Conservation (phyloP, 2,113 vertebrate genomes). For the Salvator merianae region DNA sequence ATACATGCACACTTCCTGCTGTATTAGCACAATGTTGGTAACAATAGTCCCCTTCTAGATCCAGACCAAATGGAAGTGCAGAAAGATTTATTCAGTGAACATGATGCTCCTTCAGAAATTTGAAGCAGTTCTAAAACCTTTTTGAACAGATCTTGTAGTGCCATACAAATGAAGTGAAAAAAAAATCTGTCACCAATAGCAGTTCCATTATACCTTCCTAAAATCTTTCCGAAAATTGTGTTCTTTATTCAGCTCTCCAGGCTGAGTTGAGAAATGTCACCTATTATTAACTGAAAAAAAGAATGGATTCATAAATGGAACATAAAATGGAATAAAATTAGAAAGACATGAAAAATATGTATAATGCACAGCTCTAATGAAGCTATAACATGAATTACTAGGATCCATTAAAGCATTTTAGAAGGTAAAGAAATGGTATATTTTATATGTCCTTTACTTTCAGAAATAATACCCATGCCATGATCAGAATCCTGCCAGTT, state of each 20-base stretch:
- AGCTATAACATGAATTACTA: constrained; percentile 8
- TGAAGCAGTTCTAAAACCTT: background rate
- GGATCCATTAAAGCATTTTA: background rate
- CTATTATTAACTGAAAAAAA: constrained; percentile 57
- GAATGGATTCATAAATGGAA: constrained; percentile 23
- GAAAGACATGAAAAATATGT: background rate
- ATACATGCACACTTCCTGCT: too few species aligned
- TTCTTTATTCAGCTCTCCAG: background rate
- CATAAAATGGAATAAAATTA: constrained; percentile 16
- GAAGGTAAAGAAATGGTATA: background rate
- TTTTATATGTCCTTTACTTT: background rate
- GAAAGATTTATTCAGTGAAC: background rate
- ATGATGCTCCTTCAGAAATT: background rate
- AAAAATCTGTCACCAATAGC: background rate
- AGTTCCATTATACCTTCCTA: background rate
- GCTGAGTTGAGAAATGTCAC: background rate
- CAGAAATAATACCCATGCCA: background rate
- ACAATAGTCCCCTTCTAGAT: too few species aligned
- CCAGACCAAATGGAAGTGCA: too few species aligned
- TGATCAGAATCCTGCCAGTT: background rate
- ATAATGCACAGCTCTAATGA: constrained; percentile 1
- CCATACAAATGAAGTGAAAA: background rate
- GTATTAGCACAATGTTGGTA: too few species aligned
- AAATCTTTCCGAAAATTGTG: background rate
- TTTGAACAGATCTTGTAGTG: background rate